phyloP scores from a whole-genome alignment of 2,797 vertebrate species.

The Anabas testudineus region DNA sequence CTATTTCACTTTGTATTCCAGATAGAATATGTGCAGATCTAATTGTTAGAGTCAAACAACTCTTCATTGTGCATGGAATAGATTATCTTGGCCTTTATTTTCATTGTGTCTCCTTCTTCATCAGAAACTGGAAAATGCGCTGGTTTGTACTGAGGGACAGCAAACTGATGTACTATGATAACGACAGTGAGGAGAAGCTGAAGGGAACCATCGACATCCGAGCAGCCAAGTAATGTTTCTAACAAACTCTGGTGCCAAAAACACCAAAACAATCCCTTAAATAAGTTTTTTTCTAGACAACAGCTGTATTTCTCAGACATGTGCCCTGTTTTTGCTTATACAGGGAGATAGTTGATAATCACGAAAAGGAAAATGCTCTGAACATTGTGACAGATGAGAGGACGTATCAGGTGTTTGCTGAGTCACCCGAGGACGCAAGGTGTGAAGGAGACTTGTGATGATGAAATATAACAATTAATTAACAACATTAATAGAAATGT shows the following conservation, averaged over 20 bases:
- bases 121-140: conserved; percentile 94
- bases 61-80: background rate
- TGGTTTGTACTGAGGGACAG: conserved; percentile 94
- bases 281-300: background rate
- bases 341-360: conserved; percentile 94
- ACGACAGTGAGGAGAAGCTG: conserved; percentile 93
- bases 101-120: conserved; percentile 29
- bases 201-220: conserved; percentile 93
- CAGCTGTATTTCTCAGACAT: conserved; percentile 4
- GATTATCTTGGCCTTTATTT: conserved; percentile 13
- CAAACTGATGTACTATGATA: conserved; percentile 95
- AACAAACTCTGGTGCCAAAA: background rate
- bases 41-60: background rate
- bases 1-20: background rate
- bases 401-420: conserved; percentile 94
- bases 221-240: conserved; percentile 87
- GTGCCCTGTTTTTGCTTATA: conserved; percentile 9
- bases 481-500: too few relatives aligned
- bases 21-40: background rate
- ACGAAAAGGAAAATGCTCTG: conserved; percentile 94
- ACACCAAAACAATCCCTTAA: too few relatives aligned
- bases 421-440: conserved; percentile 96
- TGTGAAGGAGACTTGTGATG: conserved; percentile 49
- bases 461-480: background rate
- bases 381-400: conserved; percentile 93